Percentiles rank a stretch among this genome's conserved stretches.
phyloP scores from a whole-genome alignment of 2,797 vertebrate genomes.

The Furcifer pardalis region DNA sequence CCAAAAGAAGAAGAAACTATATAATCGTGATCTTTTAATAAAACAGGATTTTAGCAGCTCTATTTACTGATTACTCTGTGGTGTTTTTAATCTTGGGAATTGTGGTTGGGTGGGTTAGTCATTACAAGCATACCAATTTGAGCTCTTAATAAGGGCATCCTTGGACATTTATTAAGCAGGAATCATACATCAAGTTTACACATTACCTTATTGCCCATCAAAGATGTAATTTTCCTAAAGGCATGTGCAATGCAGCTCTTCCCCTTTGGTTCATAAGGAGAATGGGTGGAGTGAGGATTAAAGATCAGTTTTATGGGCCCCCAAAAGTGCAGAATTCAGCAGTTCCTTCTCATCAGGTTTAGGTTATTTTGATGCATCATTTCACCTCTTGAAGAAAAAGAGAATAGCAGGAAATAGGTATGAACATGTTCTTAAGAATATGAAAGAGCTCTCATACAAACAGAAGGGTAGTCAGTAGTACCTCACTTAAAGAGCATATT shows the following conservation, averaged over 20 bases:
- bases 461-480: not conserved
- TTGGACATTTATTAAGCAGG: not conserved
- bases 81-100: conserved; percentile 53
- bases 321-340: no score
- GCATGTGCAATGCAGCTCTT: no score
- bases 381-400: not conserved
- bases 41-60: conserved; percentile 31
- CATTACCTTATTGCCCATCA: not conserved
- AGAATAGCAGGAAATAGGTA: no score
- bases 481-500: no score
- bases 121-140: no score
- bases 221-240: not conserved
- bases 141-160: not conserved
- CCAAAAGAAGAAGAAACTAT: not conserved
- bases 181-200: not conserved
- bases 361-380: no score
- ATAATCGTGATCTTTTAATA: conserved; percentile 4
- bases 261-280: no score
- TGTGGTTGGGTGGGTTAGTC: no score
- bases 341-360: no score
- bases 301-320: no score
- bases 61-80: not conserved
- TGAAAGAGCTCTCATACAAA: not conserved
- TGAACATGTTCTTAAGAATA: not conserved
- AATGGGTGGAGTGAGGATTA: no score